Conservation (phyloP, 2,888 invertebrate species). For the Itoplectis maculator region DNA sequence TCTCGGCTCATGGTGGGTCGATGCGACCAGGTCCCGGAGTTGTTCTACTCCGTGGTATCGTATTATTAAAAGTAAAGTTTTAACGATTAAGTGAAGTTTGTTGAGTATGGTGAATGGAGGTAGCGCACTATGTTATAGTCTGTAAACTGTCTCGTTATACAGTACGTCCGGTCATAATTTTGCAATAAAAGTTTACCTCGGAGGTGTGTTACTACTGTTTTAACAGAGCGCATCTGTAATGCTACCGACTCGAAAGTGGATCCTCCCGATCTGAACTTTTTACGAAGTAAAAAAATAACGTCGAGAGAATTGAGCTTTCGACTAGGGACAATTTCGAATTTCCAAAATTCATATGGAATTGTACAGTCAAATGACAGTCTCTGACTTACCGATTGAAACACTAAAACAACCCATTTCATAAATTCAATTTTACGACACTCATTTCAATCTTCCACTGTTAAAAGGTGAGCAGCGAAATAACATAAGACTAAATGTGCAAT, state of each 20-base stretch:
- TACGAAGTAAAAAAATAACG: neutral
- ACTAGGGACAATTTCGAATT: no score
- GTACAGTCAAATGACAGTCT: no score
- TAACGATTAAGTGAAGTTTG: constrained; percentile 43
- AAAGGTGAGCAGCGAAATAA: neutral
- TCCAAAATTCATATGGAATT: no score
- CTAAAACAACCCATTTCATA: no score
- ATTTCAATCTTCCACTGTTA: neutral
- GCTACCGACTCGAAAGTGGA: neutral
- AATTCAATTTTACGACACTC: no score
- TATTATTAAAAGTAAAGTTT: constrained; percentile 46
- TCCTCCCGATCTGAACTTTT: neutral
- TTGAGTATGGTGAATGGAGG: constrained; percentile 16
- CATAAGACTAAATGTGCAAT: neutral
- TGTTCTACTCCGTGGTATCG: constrained; percentile 13
- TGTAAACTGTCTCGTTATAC: constrained; percentile 19
- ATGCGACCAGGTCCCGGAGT: constrained; percentile 18
- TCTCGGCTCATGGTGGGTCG: constrained; percentile 2
- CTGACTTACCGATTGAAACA: no score
- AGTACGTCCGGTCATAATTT: constrained; percentile 15
- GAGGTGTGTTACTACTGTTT: constrained; percentile 2
- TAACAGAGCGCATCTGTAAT: neutral
- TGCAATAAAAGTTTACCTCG: constrained; percentile 15
- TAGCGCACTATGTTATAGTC: constrained; percentile 1
- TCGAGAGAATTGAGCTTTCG: no score